Base-by-base conservation (phyloP, 1,140 invertebrate species). In the Cotesia chilonis region DNA sequence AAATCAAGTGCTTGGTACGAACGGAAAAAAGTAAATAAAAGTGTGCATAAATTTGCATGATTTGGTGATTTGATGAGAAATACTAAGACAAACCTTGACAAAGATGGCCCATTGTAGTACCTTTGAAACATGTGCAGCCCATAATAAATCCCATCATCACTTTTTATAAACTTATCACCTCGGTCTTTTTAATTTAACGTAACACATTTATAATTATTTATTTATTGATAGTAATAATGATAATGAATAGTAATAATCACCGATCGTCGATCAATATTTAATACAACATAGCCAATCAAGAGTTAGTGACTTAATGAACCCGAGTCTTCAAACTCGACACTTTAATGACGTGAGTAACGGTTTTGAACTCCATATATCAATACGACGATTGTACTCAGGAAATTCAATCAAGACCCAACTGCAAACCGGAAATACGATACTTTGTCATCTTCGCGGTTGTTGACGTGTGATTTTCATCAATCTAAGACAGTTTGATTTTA, bases 141-240 rank as follows among this genome's bases (percentile, higher is more conserved):
- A 94, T 94, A 90, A 94, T 94, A 90, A 93, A 94, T 88, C 92
- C 92, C 92, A 94, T 94, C 92, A 94, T 93, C 83, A 89, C 72
- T 71, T 65, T 35, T 51, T 72, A 60, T 64, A 66, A 14, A 63
- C 57, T 67, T n/a, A 35, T 54, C 35, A 28, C 51, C n/a, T 12
- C 14, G 3, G 4, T 20, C 17, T 59, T 59, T 28, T 59, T 55
- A 28, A 9, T 38, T 66, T 66, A 6, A 14, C 47, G 10, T 17
- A 51, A 35, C 66, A 54, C 28, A 14, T 36, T 68, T 17, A 35
- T 37, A 28, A 68, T 5, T 54, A 47, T 28, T 66, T 66, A 14
- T 38, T 20, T 7, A 66, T 51, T 28, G 3, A 28, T 28, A 28
- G 3, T 28, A 28, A 28, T 28, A 28, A 28, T 28, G 28, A 28